Conservation (phyloP, 2,113 vertebrate species). For the Lethenteron reissneri region DNA sequence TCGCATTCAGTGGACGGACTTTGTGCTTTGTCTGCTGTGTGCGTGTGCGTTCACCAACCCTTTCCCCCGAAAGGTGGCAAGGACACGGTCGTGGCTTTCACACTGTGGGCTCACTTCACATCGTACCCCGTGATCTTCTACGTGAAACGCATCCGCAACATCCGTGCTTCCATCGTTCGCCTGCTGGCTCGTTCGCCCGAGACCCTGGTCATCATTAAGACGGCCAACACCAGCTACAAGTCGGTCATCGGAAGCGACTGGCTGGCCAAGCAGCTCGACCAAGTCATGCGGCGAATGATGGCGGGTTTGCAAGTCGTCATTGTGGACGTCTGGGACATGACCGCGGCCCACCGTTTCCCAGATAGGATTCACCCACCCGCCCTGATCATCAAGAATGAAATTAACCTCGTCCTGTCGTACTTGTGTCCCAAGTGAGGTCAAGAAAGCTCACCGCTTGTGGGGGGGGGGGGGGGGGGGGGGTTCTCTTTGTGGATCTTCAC, state of each 20-base stretch:
- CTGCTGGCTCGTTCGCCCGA: conserved; percentile 12
- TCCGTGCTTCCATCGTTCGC: conserved; percentile 10
- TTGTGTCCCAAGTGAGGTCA: conserved; percentile 14
- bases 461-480: no score
- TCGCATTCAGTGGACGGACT: no score
- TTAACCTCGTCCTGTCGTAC: conserved; percentile 14
- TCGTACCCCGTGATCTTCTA: conserved; percentile 13
- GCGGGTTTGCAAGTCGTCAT: conserved; percentile 12
- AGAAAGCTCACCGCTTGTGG: conserved; percentile 3
- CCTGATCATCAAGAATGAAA: conserved; percentile 11
- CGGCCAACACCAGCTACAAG: conserved; percentile 16
- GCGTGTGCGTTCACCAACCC: no score
- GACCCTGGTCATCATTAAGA: conserved; percentile 15
- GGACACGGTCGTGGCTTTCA: conserved; percentile 14
- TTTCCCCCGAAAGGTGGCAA: conserved; percentile 9
- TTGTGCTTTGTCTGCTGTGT: no score
- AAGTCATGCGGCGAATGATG: conserved; percentile 15
- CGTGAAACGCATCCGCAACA: conserved; percentile 8
- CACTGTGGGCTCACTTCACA: conserved; percentile 14
- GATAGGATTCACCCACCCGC: conserved; percentile 12
- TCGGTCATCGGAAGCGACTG: conserved; percentile 14
- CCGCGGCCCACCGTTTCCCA: conserved; percentile 12
- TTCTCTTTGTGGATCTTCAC: no score
- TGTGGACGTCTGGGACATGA: conserved; percentile 18
- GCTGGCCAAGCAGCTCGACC: conserved; percentile 15